A percentile compares a stretch with the other conserved stretches of the same genome.
These are phyloP conservation scores for Drosophila nr. fundita DNA, from an alignment of 2,888 invertebrate genomes.

Conservation along the genomic window DNA sequence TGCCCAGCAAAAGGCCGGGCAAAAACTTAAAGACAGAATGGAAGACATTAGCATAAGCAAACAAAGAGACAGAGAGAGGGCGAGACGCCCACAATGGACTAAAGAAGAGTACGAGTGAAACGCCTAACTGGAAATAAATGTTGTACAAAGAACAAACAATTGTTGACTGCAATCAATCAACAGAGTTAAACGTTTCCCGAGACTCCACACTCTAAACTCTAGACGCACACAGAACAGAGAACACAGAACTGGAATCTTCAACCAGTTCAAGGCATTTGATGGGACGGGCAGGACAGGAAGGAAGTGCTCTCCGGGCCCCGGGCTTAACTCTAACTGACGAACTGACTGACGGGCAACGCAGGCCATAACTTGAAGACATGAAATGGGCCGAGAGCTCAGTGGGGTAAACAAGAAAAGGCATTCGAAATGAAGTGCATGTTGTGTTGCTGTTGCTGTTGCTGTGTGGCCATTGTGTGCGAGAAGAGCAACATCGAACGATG, in stretches of 20 bases:
- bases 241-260: background rate
- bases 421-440: conserved; percentile 77
- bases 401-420: conserved; percentile 52
- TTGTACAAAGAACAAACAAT: conserved; percentile 79
- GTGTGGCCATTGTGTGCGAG: conserved; percentile 47
- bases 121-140: conserved; percentile 74
- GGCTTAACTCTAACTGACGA: conserved; percentile 43
- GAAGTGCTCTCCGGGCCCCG: conserved; percentile 63
- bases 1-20: conserved; percentile 35
- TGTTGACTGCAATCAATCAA: conserved; percentile 82
- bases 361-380: conserved; percentile 67
- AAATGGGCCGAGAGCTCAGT: conserved; percentile 53
- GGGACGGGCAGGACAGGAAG: conserved; percentile 56
- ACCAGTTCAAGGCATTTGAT: background rate
- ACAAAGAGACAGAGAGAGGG: conserved; percentile 30
- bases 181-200: conserved; percentile 78
- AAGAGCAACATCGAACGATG: conserved; percentile 1
- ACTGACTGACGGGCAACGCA: conserved; percentile 27
- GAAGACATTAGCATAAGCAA: conserved; percentile 69
- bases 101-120: conserved; percentile 51
- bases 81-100: conserved; percentile 17
- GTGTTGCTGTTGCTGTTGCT: conserved; percentile 36
- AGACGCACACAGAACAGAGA: conserved; percentile 2
- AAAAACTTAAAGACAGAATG: conserved; percentile 44
- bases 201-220: conserved; percentile 14